Conservation (phyloP, 1,140 invertebrate species). For the Musca domestica region DNA sequence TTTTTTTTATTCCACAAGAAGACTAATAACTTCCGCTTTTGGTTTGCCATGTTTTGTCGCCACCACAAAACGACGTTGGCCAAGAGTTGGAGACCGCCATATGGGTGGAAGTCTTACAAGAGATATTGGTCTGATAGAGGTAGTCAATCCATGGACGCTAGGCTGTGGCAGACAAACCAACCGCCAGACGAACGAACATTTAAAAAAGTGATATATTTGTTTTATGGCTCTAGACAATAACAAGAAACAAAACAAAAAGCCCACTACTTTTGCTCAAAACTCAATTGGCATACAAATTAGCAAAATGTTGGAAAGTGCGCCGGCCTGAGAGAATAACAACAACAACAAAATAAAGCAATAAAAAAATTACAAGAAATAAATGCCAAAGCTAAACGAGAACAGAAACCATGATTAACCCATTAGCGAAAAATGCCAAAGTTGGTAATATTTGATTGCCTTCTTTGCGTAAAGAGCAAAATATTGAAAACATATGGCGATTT, state of each 20-base stretch:
- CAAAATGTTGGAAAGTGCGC: neutral
- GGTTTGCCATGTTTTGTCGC: neutral
- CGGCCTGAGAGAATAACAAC: neutral
- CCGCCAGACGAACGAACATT: neutral
- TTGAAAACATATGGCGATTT: neutral
- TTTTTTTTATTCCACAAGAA: neutral
- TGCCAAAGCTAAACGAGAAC: neutral
- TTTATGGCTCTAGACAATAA: neutral
- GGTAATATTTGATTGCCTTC: neutral
- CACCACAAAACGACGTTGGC: neutral
- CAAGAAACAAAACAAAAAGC: neutral
- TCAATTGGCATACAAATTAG: slow-evolving; percentile 13
- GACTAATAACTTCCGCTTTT: slow-evolving; percentile 17
- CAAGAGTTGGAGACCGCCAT: neutral
- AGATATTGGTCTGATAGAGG: neutral
- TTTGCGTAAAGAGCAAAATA: neutral
- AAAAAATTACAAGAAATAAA: neutral
- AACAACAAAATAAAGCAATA: neutral
- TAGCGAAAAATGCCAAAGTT: neutral
- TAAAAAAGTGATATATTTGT: slow-evolving; percentile 17
- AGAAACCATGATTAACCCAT: slow-evolving; percentile 10
- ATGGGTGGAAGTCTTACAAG: slow-evolving; percentile 5
- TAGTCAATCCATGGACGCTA: too few species aligned
- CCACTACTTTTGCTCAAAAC: slow-evolving; percentile 1
- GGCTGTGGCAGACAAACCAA: neutral